Conservation (phyloP, 2,113 vertebrate species). For the Python bivittatus region DNA sequence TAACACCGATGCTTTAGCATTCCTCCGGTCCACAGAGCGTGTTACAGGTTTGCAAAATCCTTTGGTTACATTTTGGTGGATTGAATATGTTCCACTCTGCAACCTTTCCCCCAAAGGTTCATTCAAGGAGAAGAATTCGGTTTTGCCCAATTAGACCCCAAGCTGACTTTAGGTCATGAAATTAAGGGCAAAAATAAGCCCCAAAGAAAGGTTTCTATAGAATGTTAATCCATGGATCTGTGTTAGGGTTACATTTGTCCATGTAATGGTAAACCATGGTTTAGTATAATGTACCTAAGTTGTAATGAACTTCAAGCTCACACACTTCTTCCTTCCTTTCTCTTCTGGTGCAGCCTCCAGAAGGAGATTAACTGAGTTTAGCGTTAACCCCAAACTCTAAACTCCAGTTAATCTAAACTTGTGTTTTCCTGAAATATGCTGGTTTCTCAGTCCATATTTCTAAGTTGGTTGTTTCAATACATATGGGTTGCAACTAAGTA, state of each 20-base stretch:
- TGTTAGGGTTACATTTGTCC: too few relatives aligned
- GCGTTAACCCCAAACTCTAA: not conserved
- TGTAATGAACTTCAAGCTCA: too few relatives aligned
- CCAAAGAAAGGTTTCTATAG: too few relatives aligned
- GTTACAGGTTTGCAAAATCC: not conserved
- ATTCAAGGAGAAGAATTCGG: not conserved
- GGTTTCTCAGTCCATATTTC: not conserved
- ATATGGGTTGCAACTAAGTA: not conserved
- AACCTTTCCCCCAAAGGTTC: not conserved
- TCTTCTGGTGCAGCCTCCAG: too few relatives aligned
- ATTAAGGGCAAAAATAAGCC: not conserved
- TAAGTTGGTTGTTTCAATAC: not conserved
- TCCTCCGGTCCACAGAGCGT: not conserved
- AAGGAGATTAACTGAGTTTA: not conserved
- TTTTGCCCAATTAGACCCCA: not conserved
- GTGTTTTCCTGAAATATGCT: not conserved
- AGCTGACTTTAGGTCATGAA: not conserved
- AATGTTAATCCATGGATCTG: too few relatives aligned
- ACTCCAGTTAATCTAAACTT: not conserved
- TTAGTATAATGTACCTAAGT: too few relatives aligned
- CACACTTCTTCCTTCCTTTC: too few relatives aligned
- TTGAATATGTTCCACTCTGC: fast-evolving
- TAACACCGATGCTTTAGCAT: not conserved
- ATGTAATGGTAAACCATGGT: too few relatives aligned
- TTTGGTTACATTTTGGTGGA: fast-evolving